Base-by-base conservation (phyloP, 2,113 vertebrate species). In the Pomatostomus ruficeps region DNA sequence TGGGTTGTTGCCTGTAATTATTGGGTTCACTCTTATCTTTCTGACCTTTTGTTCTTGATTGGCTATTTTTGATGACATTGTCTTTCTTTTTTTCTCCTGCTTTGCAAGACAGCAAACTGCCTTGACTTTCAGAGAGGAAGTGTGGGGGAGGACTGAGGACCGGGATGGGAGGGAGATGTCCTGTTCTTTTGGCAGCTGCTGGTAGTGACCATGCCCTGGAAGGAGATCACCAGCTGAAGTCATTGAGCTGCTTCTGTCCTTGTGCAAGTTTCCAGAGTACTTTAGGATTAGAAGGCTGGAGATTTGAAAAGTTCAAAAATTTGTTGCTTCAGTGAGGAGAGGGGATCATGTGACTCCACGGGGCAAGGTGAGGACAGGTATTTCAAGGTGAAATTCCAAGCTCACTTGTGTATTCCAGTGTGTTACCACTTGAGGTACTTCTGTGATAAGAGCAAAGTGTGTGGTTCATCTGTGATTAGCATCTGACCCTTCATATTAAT, bases 401-500 rank as follows among this genome's bases (percentile, higher is more conserved):
- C 73, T 93, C 12, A 12, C 51, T 86, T 77, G 36, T 76, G 71
- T 91, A 89, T 88, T 88, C 40, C 55, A 51, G 19, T 51, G 68
- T 9, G 5, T 43, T 88, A 46, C 72, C 72, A 91, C 72, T 84
- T 38, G 26, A 88, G 63, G 46, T 52, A 33, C 15, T 67, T 84
- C 5, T 59, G n/a, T 85, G 89, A 92, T 95, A 93, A 68, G 33
- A 91, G 91, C 76, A 17, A 92, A 95, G 84, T 92, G 73, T 93
- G 91, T 95, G 91, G 86, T 89, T 93, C 68, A 54, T 68, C 40
- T 93, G 7, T 75, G 91, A 91, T 96, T 94, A 91, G 36, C 73
- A 97, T 92, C 94, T 92, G 94, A 95, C 84, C 85, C 83, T 93
- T 43, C 26, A 11, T 89, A 84, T 91, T 95, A 87, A 87, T 81